A percentile compares a stretch with the other conserved stretches of the same genome.
Conservation (phyloP, 2,797 vertebrate genomes). For the Pipistrellus pipistrellus region DNA sequence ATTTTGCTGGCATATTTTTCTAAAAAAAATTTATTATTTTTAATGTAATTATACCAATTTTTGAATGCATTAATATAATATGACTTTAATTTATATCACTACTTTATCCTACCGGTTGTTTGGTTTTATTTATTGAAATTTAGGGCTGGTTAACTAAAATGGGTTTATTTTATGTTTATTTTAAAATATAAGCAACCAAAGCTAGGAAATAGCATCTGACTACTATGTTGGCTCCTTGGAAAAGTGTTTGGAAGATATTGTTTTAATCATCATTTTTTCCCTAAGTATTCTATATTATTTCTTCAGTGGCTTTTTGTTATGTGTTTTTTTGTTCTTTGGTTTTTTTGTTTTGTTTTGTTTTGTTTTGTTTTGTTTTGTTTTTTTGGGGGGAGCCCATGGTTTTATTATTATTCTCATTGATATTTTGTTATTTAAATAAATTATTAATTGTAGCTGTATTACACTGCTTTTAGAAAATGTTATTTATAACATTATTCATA, state of each 20-base stretch:
- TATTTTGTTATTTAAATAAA: not conserved
- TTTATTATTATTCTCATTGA: constrained; percentile 9
- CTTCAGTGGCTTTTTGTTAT: not conserved
- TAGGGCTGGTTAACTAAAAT: not conserved
- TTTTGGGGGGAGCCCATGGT: not conserved
- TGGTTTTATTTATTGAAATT: not conserved
- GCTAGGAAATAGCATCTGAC: not conserved
- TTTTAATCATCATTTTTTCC: not conserved
- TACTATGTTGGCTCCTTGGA: not conserved
- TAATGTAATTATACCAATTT: not conserved
- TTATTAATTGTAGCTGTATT: not conserved
- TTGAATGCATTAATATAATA: not conserved
- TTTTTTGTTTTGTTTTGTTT: not conserved
- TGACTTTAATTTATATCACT: constrained; percentile 32
- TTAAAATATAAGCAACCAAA: constrained; percentile 29
- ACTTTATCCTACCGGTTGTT: not conserved
- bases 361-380: no score
- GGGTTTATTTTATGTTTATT: not conserved
- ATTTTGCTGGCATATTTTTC: not conserved
- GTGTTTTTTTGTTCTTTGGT: not conserved
- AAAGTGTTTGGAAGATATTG: not conserved
- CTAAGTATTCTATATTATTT: constrained; percentile 17
- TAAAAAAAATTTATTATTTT: not conserved
- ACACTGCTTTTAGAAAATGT: not conserved
- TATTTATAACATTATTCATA: not conserved